Conservation (phyloP, 2,113 vertebrate species). For the Octodon degus region DNA sequence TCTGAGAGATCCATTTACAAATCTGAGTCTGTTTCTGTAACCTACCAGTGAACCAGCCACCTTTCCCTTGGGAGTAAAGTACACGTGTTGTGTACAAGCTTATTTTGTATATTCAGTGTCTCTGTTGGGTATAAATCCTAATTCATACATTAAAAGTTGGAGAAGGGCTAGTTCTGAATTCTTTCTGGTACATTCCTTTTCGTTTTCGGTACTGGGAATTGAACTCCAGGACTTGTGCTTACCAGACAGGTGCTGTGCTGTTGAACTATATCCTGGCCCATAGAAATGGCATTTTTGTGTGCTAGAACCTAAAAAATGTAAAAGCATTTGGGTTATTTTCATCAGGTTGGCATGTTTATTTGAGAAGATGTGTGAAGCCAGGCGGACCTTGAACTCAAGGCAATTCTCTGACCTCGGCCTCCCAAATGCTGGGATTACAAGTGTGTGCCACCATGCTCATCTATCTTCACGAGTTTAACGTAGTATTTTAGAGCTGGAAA, state of each 20-base stretch:
- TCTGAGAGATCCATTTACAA: background rate
- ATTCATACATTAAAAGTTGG: background rate
- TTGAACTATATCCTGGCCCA: too few species aligned
- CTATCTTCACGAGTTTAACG: constrained; percentile 38
- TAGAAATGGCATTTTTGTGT: background rate
- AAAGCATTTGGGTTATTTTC: constrained; percentile 24
- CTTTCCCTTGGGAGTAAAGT: background rate
- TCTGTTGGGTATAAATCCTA: background rate
- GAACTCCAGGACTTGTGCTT: too few species aligned
- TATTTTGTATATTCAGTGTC: background rate
- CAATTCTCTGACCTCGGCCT: background rate
- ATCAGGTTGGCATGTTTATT: background rate
- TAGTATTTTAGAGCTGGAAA: constrained; percentile 28
- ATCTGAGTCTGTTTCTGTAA: constrained; percentile 16
- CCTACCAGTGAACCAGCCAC: background rate
- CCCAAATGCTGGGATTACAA: background rate
- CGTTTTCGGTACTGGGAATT: too few species aligned
- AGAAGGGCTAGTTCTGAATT: background rate
- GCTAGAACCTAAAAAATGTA: constrained; percentile 3
- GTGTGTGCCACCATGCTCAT: background rate
- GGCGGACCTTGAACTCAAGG: background rate
- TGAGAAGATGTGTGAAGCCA: background rate
- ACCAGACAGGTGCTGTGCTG: too few species aligned
- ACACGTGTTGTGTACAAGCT: background rate
- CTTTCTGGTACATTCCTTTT: constrained; percentile 18